Conservation (phyloP, 2,888 invertebrate species). For the Hypercompe scribonia region DNA sequence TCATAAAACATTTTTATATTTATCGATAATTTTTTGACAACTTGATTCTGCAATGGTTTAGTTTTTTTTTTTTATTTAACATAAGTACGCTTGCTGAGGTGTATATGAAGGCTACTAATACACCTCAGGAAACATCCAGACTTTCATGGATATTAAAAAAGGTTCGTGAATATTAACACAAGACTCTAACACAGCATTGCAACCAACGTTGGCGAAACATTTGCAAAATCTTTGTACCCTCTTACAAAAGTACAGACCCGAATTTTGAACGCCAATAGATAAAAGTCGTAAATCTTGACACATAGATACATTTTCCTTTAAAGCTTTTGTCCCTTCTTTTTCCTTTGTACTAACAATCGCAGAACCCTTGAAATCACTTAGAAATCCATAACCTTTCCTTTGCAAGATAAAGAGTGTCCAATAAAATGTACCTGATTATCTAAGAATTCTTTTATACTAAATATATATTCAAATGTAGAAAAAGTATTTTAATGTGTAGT, state of each 20-base stretch:
- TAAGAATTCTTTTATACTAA: background rate
- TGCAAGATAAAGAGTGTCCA: conserved; percentile 1
- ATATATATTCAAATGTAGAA: background rate
- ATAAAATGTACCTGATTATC: conserved; percentile 10
- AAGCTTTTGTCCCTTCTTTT: conserved; percentile 23
- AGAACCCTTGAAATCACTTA: conserved; percentile 15
- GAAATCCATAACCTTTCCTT: conserved; percentile 11
- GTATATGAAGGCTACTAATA: no score
- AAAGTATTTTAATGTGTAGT: background rate
- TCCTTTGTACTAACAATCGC: conserved; percentile 15
- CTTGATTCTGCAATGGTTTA: no score
- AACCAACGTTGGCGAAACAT: conserved; percentile 18
- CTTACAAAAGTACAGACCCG: conserved; percentile 26
- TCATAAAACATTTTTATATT: no score
- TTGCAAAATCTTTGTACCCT: conserved; percentile 26
- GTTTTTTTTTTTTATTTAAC: conserved; percentile 10
- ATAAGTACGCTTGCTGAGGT: no score
- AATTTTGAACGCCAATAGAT: conserved; percentile 48
- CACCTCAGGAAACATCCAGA: conserved; percentile 37
- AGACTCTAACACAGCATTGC: conserved; percentile 7
- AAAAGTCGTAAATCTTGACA: conserved; percentile 46
- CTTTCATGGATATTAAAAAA: conserved; percentile 37
- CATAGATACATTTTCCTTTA: conserved; percentile 34
- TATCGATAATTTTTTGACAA: no score
- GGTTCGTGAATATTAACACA: conserved; percentile 28